These are phyloP conservation scores for Panzeria rudis DNA, from an alignment of 2,888 invertebrate species.

Conservation along the genomic window DNA sequence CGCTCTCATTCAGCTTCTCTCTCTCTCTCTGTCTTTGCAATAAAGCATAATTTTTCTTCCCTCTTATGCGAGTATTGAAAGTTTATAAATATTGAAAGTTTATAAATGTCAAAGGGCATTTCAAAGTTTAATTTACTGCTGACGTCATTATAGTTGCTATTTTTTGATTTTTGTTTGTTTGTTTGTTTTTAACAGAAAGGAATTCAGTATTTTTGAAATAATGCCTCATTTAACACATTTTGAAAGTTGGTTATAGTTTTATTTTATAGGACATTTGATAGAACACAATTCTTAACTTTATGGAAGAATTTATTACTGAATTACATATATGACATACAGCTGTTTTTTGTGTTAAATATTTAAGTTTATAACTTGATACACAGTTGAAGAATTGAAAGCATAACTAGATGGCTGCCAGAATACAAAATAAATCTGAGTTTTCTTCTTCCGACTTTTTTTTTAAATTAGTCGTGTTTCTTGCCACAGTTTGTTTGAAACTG, in stretches of 20 bases:
- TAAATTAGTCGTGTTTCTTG: no score
- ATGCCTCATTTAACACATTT: slow-evolving; percentile 17
- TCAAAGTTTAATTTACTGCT: slow-evolving; percentile 11
- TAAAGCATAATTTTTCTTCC: background rate
- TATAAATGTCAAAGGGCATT: slow-evolving; percentile 56
- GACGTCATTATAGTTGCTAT: background rate
- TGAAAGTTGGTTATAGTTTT: background rate
- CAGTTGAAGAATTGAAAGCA: no score
- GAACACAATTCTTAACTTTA: background rate
- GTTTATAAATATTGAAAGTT: slow-evolving; percentile 8
- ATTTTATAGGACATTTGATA: background rate
- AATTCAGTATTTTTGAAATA: slow-evolving; percentile 23
- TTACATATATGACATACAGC: no score
- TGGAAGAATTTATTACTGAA: background rate
- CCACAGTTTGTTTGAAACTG: no score
- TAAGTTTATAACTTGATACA: no score
- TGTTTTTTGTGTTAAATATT: no score
- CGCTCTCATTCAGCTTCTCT: background rate
- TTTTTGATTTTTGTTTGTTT: no score
- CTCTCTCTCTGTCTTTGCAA: background rate
- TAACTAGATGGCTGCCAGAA: no score
- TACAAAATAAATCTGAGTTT: no score
- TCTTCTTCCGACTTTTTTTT: no score
- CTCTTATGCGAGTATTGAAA: background rate
- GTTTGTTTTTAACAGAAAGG: slow-evolving; percentile 15